These are phyloP conservation scores for Chrysina gloriosa DNA, from an alignment of 2,888 invertebrate genomes.

Conservation along the genomic window DNA sequence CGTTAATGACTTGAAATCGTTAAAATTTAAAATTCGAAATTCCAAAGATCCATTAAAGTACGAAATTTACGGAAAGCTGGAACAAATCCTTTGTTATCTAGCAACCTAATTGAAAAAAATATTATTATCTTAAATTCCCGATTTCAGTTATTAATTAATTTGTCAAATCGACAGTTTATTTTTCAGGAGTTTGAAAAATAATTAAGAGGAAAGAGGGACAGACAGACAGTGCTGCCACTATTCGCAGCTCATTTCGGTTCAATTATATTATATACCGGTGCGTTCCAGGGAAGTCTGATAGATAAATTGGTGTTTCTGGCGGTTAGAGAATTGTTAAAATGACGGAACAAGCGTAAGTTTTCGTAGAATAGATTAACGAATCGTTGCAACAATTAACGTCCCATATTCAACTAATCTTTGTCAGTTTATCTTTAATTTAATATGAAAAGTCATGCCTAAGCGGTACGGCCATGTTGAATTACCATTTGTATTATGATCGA, in stretches of 20 bases:
- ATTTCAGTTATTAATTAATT: neutral
- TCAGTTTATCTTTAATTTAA: slow-evolving; percentile 1
- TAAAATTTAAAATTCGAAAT: too few relatives aligned
- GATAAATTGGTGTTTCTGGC: slow-evolving; percentile 19
- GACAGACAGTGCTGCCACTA: slow-evolving; percentile 33
- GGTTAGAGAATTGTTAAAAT: slow-evolving; percentile 46
- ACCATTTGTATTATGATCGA: slow-evolving; percentile 53
- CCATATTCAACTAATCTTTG: slow-evolving; percentile 1
- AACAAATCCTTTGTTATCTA: neutral
- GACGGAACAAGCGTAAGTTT: slow-evolving; percentile 58
- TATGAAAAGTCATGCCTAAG: slow-evolving; percentile 41
- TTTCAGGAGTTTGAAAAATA: neutral
- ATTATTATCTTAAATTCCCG: neutral
- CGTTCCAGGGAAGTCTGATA: slow-evolving; percentile 3
- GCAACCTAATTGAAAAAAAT: neutral
- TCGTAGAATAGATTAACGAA: neutral
- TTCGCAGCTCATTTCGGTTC: slow-evolving; percentile 32
- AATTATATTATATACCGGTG: slow-evolving; percentile 43
- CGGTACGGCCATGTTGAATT: slow-evolving; percentile 59
- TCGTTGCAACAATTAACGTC: neutral
- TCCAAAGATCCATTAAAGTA: too few relatives aligned
- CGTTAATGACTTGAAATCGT: too few relatives aligned
- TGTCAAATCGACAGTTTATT: neutral
- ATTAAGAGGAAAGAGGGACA: slow-evolving; percentile 2
- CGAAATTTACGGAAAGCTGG: too few relatives aligned